Percentiles rank a stretch among this genome's conserved stretches.
Conservation (phyloP, 2,888 invertebrate species). For the Rhamnusium bicolor region DNA sequence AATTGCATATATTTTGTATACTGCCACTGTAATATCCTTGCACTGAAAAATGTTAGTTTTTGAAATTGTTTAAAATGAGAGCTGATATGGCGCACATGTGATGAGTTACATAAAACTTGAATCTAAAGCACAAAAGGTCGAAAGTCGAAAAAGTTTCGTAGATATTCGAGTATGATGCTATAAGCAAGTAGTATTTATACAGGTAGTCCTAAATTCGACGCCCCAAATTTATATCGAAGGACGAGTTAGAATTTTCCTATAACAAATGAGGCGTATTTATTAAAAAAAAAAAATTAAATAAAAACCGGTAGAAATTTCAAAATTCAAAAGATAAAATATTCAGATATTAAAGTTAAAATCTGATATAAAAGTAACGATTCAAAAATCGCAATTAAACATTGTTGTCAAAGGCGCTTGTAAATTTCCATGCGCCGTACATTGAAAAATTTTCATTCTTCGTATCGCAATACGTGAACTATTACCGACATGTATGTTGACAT, state of each 20-base stretch:
- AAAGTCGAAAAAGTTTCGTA: not conserved
- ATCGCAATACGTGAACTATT: too few species aligned
- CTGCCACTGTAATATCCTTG: not conserved
- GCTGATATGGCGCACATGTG: not conserved
- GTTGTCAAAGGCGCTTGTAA: too few species aligned
- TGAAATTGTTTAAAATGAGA: not conserved
- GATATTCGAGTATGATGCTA: constrained; percentile 30
- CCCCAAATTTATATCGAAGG: constrained; percentile 1
- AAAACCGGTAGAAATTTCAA: too few species aligned
- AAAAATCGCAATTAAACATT: too few species aligned
- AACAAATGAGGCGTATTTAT: not conserved
- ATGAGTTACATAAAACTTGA: not conserved
- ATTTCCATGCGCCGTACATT: too few species aligned
- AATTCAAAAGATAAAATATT: too few species aligned
- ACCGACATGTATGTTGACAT: too few species aligned
- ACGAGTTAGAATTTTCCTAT: not conserved
- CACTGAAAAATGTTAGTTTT: not conserved
- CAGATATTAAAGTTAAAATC: too few species aligned
- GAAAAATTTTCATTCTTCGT: too few species aligned
- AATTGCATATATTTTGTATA: not conserved
- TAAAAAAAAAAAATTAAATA: too few species aligned
- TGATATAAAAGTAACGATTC: too few species aligned
- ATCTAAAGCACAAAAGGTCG: not conserved
- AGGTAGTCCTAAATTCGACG: constrained; percentile 10
- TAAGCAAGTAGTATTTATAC: constrained; percentile 32